A percentile compares a stretch with the other conserved stretches of the same genome.
Conservation (phyloP, 1,140 invertebrate species). For the Dolichoris vasculosae region DNA sequence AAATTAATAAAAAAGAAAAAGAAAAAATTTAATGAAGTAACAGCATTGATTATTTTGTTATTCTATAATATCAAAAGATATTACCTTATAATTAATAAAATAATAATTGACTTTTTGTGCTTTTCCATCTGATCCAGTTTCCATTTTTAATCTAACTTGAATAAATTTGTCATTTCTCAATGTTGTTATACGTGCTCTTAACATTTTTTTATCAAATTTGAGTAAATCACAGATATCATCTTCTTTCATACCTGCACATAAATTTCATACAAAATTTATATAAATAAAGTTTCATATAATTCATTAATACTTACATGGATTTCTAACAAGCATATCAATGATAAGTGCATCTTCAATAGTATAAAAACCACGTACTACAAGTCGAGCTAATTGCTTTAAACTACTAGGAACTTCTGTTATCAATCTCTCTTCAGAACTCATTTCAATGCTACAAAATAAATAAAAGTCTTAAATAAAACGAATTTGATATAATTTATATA, state of each 20-base stretch:
- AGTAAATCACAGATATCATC: slow-evolving; percentile 95
- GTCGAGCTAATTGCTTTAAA: slow-evolving; percentile 91
- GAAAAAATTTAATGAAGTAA: too few species aligned
- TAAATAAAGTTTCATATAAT: neutral
- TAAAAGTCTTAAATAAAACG: neutral
- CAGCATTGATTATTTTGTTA: neutral
- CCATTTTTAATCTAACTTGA: slow-evolving; percentile 93
- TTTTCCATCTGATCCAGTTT: slow-evolving; percentile 96
- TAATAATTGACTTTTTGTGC: slow-evolving; percentile 98
- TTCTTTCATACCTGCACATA: slow-evolving; percentile 89
- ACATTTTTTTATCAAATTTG: slow-evolving; percentile 96
- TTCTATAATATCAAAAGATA: neutral
- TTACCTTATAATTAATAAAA: slow-evolving; percentile 95
- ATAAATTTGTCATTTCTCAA: slow-evolving; percentile 96
- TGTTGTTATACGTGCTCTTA: slow-evolving; percentile 88
- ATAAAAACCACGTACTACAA: slow-evolving; percentile 95
- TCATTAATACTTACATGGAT: slow-evolving; percentile 83
- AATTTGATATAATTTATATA: neutral
- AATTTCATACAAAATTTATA: neutral
- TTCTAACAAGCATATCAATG: slow-evolving; percentile 94
- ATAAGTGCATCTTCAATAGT: slow-evolving; percentile 94
- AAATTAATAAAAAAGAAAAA: slow-evolving; percentile 57
- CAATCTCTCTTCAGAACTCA: slow-evolving; percentile 71
- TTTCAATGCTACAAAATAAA: slow-evolving; percentile 45
- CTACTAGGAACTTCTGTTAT: slow-evolving; percentile 92